Conservation (phyloP, 2,113 vertebrate species). For the Ceratotherium simum region DNA sequence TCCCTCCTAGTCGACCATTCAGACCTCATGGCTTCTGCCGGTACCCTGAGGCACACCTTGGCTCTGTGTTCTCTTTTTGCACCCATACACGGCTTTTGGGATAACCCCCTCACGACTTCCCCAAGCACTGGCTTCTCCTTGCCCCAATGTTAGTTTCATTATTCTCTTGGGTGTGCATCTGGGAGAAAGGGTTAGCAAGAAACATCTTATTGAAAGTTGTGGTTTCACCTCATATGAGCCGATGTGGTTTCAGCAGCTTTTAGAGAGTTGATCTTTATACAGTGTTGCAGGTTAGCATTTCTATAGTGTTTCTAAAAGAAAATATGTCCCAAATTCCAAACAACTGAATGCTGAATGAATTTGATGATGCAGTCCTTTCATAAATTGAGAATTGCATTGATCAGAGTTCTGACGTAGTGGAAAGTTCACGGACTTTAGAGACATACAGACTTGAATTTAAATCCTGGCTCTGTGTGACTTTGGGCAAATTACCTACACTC, state of each 20-base stretch:
- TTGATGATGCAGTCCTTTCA: not conserved
- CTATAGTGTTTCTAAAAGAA: constrained; percentile 34
- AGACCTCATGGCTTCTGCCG: not conserved
- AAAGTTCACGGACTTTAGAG: not conserved
- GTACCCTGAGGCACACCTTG: not conserved
- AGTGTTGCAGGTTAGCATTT: not conserved
- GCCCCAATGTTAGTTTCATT: not conserved
- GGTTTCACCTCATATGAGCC: not conserved
- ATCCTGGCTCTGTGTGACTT: not conserved
- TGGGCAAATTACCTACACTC: not conserved
- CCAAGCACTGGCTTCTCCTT: not conserved
- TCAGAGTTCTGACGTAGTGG: not conserved
- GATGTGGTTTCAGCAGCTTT: not conserved
- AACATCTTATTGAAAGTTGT: not conserved
- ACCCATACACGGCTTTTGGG: not conserved
- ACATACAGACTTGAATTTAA: not conserved
- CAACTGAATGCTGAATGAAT: constrained; percentile 9
- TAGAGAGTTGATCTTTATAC: not conserved
- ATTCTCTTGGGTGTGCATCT: not conserved
- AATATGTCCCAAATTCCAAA: not conserved
- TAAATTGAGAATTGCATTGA: not conserved
- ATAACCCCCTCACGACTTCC: not conserved
- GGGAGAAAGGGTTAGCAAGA: not conserved
- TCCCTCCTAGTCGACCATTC: not conserved
- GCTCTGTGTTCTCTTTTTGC: not conserved